These are phyloP conservation scores for Delichon dasypus DNA, from an alignment of 2,797 vertebrate genomes.

Conservation along the genomic window DNA sequence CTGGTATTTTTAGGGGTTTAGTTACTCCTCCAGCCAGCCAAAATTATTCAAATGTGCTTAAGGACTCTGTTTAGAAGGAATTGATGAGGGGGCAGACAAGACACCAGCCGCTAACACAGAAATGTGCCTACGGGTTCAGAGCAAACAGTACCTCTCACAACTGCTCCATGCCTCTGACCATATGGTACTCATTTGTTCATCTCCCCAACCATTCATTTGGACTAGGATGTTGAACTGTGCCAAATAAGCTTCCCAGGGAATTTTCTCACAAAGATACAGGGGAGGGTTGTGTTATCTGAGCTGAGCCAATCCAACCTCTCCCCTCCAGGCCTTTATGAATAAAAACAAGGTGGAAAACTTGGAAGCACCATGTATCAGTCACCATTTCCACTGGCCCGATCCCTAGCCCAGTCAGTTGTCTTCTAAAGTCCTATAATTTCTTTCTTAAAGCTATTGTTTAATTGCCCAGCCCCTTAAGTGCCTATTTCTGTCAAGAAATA, in stretches of 20 bases:
- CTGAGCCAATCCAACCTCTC: neutral
- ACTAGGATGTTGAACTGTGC: constrained; percentile 8
- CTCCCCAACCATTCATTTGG: constrained; percentile 44
- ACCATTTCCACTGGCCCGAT: neutral
- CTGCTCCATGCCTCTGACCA: constrained; percentile 18
- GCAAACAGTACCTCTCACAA: constrained; percentile 14
- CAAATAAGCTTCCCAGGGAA: constrained; percentile 46
- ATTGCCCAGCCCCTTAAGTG: neutral
- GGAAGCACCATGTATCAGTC: neutral
- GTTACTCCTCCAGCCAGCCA: neutral
- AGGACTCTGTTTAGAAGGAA: constrained; percentile 18
- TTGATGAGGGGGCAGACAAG: neutral
- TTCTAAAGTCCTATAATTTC: neutral
- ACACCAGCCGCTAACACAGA: neutral
- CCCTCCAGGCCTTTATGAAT: neutral
- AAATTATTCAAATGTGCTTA: constrained; percentile 27
- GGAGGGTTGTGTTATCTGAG: neutral
- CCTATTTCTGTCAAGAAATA: neutral
- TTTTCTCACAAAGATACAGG: neutral
- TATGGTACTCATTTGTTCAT: constrained; percentile 62
- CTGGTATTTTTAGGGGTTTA: neutral
- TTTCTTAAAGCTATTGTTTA: neutral
- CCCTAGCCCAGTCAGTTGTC: neutral
- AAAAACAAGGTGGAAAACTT: neutral
- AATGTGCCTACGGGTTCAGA: constrained; percentile 39